phyloP scores from a whole-genome alignment of 2,888 invertebrate genomes.

The Acronicta leporina region DNA sequence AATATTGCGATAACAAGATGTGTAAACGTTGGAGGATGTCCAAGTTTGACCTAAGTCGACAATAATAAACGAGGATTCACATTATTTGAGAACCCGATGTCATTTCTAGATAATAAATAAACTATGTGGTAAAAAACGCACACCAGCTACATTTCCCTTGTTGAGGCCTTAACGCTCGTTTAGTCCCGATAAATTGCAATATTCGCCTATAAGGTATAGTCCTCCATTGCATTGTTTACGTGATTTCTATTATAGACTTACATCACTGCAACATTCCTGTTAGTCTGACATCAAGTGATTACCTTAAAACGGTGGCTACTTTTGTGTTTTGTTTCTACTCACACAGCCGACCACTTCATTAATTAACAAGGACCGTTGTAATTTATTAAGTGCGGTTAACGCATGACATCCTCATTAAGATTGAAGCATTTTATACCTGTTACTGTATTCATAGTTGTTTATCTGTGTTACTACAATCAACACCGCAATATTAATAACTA shows the following conservation, averaged over 20 bases:
- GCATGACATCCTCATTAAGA: slow-evolving; percentile 6
- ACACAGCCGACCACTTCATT: slow-evolving; percentile 18
- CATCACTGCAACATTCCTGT: slow-evolving; percentile 14
- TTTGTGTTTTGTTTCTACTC: slow-evolving; percentile 23
- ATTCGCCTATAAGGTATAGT: not conserved
- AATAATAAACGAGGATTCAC: too few species aligned
- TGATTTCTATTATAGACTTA: not conserved
- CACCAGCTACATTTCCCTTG: too few species aligned
- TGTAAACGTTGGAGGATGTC: too few species aligned
- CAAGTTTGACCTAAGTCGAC: too few species aligned
- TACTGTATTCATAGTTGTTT: slow-evolving; percentile 3
- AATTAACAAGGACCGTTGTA: slow-evolving; percentile 17
- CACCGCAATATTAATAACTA: not conserved
- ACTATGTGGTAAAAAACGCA: too few species aligned
- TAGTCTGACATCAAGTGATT: slow-evolving; percentile 21
- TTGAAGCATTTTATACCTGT: not conserved
- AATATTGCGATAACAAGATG: too few species aligned
- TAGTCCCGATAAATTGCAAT: too few species aligned
- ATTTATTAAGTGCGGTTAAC: slow-evolving; percentile 17
- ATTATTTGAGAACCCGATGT: too few species aligned
- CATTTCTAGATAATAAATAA: too few species aligned
- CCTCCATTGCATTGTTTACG: not conserved
- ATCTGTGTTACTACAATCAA: not conserved
- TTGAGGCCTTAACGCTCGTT: too few species aligned
- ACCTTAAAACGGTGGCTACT: slow-evolving; percentile 28